Conservation (phyloP, 2,797 vertebrate species). For the Fratercula arctica region DNA sequence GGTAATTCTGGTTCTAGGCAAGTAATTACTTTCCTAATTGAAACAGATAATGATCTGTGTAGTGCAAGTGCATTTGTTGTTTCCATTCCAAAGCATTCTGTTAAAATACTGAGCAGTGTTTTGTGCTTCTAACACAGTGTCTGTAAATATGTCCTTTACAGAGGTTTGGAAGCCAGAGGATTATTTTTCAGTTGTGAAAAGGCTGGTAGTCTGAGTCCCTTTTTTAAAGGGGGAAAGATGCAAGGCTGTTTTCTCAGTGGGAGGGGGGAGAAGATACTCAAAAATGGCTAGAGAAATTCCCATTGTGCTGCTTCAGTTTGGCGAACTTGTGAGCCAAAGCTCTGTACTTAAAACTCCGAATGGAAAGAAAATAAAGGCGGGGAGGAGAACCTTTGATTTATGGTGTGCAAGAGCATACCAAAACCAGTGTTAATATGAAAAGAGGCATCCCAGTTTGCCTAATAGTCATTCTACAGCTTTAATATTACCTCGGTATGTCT, state of each 20-base stretch:
- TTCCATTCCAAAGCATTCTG: not conserved
- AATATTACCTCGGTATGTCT: not conserved
- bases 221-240: not conserved
- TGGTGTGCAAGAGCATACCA: not conserved
- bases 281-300: not conserved
- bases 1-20: constrained; percentile 32
- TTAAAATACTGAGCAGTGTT: not conserved
- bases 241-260: not conserved
- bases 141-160: not conserved
- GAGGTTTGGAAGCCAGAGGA: not conserved
- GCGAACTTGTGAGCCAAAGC: not conserved
- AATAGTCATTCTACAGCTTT: not conserved
- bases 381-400: not conserved
- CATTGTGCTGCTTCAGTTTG: not conserved
- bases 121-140: not conserved
- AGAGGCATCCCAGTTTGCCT: not conserved
- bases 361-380: not conserved
- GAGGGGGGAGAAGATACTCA: not conserved
- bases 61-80: not conserved
- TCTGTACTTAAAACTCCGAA: not conserved
- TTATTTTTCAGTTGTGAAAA: not conserved
- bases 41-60: constrained; percentile 19
- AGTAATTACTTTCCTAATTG: constrained; percentile 39
- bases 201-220: not conserved
- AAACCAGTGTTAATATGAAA: not conserved